phyloP scores from a whole-genome alignment of 2,888 invertebrate genomes.

The Drepanosiphum platanoidis region DNA sequence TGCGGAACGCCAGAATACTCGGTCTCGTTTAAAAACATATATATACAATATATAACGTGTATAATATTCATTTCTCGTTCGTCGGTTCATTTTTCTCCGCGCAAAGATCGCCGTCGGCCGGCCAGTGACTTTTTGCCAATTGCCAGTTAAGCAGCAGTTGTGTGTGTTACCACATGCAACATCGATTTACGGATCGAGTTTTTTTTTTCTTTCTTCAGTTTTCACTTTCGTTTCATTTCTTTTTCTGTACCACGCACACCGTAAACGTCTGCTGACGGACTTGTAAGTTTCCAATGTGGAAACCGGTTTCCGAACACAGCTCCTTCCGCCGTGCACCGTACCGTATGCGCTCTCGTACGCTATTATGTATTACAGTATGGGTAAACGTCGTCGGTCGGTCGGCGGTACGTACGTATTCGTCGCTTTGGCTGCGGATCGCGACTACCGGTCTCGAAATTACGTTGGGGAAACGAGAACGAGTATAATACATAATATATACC shows the following conservation, averaged over 20 bases:
- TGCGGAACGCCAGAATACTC: neutral
- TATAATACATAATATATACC: neutral
- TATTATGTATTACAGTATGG: neutral
- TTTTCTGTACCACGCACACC: neutral
- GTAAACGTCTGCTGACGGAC: neutral
- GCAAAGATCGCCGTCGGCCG: neutral
- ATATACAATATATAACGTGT: no score
- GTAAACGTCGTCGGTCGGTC: neutral
- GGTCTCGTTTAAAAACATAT: neutral
- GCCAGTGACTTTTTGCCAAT: neutral
- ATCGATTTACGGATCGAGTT: neutral
- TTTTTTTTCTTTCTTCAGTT: no score
- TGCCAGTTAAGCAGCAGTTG: no score
- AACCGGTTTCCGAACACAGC: constrained; percentile 39
- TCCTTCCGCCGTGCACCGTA: neutral
- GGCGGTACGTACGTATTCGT: no score
- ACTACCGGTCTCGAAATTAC: neutral
- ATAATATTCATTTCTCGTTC: no score
- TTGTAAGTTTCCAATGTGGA: constrained; percentile 38
- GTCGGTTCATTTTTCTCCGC: no score
- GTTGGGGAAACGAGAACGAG: neutral
- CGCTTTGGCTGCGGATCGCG: neutral
- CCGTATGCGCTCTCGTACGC: neutral
- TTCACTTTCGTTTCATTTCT: constrained; percentile 46
- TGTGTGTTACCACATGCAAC: neutral